These are phyloP conservation scores for Tenualosa ilisha DNA, from an alignment of 2,797 vertebrate genomes.

Conservation along the genomic window DNA sequence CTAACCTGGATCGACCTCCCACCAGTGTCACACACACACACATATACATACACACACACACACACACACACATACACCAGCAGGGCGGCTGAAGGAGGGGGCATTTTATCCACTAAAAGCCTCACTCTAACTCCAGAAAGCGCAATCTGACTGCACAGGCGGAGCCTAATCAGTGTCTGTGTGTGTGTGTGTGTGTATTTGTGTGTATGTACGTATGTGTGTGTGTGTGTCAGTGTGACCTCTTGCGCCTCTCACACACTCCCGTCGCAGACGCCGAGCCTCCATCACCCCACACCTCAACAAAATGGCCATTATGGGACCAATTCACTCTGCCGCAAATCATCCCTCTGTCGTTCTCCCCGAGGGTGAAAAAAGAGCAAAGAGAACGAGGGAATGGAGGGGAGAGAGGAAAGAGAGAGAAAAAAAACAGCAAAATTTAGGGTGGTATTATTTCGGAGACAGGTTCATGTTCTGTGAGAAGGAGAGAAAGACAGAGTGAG, in stretches of 20 bases:
- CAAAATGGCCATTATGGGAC: conserved; percentile 68
- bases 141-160: conserved; percentile 59
- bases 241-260: conserved; percentile 44
- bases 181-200: conserved; percentile 33
- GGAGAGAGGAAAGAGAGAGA: neutral
- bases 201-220: conserved; percentile 44
- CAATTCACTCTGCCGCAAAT: conserved; percentile 71
- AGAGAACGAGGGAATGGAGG: neutral
- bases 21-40: conserved; percentile 21
- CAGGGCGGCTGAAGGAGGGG: conserved; percentile 47
- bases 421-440: conserved; percentile 44
- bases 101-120: conserved; percentile 45
- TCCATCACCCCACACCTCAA: conserved; percentile 68
- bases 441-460: conserved; percentile 47
- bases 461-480: conserved; percentile 40
- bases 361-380: neutral
- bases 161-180: neutral
- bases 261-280: conserved; percentile 47
- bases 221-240: conserved; percentile 37
- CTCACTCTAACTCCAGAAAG: conserved; percentile 40
- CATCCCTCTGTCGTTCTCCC: conserved; percentile 45
- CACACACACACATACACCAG: conserved; percentile 41
- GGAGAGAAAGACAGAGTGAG: conserved; percentile 31
- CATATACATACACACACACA: conserved; percentile 54
- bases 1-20: conserved; percentile 57